Evolutionary conservation across 2,113 vertebrate species (phyloP), one percentile per base, ranked within the genome.

Genomic region (Chrysemys picta): DNA sequence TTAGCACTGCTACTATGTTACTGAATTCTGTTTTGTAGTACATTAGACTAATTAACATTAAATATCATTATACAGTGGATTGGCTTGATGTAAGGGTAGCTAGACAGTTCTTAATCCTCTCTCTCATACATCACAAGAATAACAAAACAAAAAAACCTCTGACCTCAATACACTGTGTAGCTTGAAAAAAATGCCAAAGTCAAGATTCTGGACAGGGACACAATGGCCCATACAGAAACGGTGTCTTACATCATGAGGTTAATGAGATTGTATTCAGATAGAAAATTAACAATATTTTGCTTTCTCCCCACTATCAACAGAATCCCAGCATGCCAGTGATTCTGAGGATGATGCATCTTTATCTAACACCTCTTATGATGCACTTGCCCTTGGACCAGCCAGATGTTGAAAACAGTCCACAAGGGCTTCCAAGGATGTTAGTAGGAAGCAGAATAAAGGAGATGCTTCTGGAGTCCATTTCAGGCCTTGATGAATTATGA

Each of bases 281-380:
- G 38, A 45, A 47, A 78, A 27, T 76, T 78, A 45, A 65, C 93
- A 89, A 95, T 94, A 92, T 49, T 3, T 49, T 75, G 54, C 82
- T 72, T 16, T 93, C 59, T 82, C 47, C 59, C 65, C 52, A 52
- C 69, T 95, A 3, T 93, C 93, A 50, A 93, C 96, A 97, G 95
- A 94, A 81, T 47, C 38, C 5, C 6, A 47, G 12, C 3, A 75
- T 42, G 38, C 72, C n/a, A 4, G 38, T 75, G 50, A 69, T 16
- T 81, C 69, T 88, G 80, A 80, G 93, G 21, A 84, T 0, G 49
- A 80, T 83, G 50, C 42, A 80, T 85, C 91, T 79, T 89, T 80
- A 85, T 5, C 80, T 83, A 53, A 78, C 75, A 80, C 65, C 90
- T 95, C 57, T 79, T 75, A 82, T 96, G 95, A 90, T 31, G 38